Evolutionary conservation across 2,888 invertebrate genomes (phyloP).

Genomic region (Agapostemon virescens): DNA sequence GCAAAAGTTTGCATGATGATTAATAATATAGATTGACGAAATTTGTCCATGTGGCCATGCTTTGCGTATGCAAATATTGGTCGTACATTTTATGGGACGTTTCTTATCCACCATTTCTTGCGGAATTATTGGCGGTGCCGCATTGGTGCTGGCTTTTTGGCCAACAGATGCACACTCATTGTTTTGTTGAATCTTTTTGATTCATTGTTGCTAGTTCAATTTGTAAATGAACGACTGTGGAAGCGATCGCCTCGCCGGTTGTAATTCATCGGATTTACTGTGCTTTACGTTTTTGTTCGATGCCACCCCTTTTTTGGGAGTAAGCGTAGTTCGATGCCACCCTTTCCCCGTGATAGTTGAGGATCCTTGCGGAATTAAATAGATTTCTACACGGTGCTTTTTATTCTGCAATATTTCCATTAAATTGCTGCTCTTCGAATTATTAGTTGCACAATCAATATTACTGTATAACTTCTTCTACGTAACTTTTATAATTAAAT

Average conservation of each 20-base stretch:
- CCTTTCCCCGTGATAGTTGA: background rate
- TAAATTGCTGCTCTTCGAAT: background rate
- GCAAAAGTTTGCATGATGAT: background rate
- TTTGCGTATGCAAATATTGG: background rate
- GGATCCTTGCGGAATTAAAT: background rate
- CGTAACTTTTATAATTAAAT: background rate
- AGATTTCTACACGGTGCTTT: background rate
- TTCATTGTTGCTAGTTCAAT: constrained; percentile 35
- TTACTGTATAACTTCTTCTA: too few species aligned
- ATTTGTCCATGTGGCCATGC: background rate
- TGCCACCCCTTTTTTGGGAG: background rate
- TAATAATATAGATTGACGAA: background rate
- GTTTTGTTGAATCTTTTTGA: constrained; percentile 26
- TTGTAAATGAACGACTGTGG: constrained; percentile 39
- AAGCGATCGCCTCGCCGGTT: constrained; percentile 12
- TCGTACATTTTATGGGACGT: background rate
- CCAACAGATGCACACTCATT: constrained; percentile 13
- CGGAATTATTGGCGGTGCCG: constrained; percentile 15
- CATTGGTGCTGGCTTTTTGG: background rate
- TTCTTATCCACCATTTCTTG: background rate
- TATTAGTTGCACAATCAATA: background rate
- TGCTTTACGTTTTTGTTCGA: constrained; percentile 27
- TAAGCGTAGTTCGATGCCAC: background rate
- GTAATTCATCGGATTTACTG: constrained; percentile 26
- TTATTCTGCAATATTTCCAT: background rate